Conservation (phyloP, 2,113 vertebrate genomes). For the Chloropsis hardwickii region DNA sequence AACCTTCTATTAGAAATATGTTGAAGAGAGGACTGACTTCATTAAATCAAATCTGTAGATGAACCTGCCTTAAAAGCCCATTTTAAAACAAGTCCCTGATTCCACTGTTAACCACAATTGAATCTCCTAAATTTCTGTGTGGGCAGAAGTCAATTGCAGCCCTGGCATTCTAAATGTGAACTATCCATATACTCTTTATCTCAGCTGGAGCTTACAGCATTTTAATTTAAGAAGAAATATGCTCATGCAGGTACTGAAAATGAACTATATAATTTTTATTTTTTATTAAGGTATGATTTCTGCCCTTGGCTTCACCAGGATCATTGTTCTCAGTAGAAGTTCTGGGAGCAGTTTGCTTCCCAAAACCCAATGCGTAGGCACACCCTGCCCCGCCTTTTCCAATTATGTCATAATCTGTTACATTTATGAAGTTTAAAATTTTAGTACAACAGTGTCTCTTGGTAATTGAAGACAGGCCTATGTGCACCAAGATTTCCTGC, state of each 20-base stretch:
- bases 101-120: background rate
- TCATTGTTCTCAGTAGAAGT: background rate
- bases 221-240: constrained; percentile 3
- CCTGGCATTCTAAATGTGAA: background rate
- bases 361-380: background rate
- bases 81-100: background rate
- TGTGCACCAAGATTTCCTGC: background rate
- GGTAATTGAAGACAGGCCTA: background rate
- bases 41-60: background rate
- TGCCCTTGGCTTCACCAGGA: background rate
- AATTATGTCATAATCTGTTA: background rate
- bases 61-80: background rate
- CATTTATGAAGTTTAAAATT: background rate
- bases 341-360: background rate
- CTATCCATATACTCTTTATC: background rate
- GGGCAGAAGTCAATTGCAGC: background rate
- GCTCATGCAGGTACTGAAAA: background rate
- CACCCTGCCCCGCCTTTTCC: accelerated
- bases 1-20: background rate
- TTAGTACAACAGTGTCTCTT: background rate
- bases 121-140: background rate
- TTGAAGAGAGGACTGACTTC: background rate
- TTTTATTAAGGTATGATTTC: background rate
- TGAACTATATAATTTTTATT: background rate
- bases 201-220: background rate